Base-by-base conservation (phyloP, 2,797 vertebrate genomes). In the Echeneis naucrates region DNA sequence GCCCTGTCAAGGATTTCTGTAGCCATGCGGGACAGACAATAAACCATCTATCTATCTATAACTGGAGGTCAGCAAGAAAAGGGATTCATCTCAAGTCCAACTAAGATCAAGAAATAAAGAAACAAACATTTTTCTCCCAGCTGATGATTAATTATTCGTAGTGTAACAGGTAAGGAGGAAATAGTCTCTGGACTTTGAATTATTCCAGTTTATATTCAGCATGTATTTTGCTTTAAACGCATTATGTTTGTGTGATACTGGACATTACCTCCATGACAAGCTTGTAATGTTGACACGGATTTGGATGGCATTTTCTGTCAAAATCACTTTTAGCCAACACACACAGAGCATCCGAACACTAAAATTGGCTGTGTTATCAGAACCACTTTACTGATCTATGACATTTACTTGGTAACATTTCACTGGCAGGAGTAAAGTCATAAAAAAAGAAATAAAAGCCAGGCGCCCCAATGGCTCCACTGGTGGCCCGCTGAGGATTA, bases 341-440 rank as follows among this genome's bases (percentile, higher is more conserved):
- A 33, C 32, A 33, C n/a, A n/a, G 32, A 33, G 32, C 6, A 33
- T 8, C 32, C 8, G 32, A 33, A 7, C 32, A 9, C 32, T 33
- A 33, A 33, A 7, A 33, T 33, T 33, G 32, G 32, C 32, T 33
- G 32, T 33, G 8, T 33, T 33, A 33, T 82, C 58, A 82, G 69
- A 70, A 79, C 78, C 47, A 67, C 30, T 85, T 80, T 71, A 76
- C 75, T 78, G 54, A 40, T 37, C 61, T 77, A 77, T 76, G 70
- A 67, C 17, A 77, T 68, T 74, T 72, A 72, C 51, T 74, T 60
- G 12, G 53, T 72, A 66, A 63, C 55, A 58, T 24, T 72, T 64
- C 5, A 58, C 48, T 35, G 17, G 23, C 33, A 37, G 32, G 45
- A 83, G 65, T 55, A 53, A 86, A 85, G 21, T 4, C 61, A 59